Evolutionary conservation across 1,140 invertebrate genomes (phyloP), one percentile per base, ranked within the genome.

Genomic region (Drosophila biarmipes): DNA sequence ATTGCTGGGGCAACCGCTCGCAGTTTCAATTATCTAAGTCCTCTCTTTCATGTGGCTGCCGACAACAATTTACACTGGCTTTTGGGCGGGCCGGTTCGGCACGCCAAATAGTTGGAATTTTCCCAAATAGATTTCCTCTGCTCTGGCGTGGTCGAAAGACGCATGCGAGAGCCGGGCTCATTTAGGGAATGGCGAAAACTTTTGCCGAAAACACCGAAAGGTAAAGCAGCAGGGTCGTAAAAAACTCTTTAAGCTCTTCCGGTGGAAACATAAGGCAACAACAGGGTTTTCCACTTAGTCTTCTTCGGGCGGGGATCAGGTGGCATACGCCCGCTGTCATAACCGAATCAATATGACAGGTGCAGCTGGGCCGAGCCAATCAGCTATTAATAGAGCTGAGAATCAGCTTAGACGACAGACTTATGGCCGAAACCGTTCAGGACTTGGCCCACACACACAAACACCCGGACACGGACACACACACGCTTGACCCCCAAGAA

Each of bases 11-110:
- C 68, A 74, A 73, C 75, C 61, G 71, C 51, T 68, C 62, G 46
- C 73, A 76, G 73, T 87, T 86, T 82, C 81, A 86, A 86, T 86
- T 87, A 89, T 87, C 81, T 78, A 78, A 74, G 58, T 56, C 73
- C 67, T 53, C 64, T 59, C 81, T 87, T 86, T 86, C 74, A 86
- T 87, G 82, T 86, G 82, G 82, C 78, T 56, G 43, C 69, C 45
- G 49, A 54, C 66, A 75, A 73, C 73, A 77, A 69, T 78, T 81
- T 73, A 58, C 43, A 58, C 55, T 51, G 48, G 62, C 52, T 72
- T 74, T 35, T 43, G 61, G 63, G 61, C 40, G 54, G 72, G 31
- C 24, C 24, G 24, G 24, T 24, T 24, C 52, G 15, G 35, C 57
- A 51, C 37, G 29, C 59, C 53, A 73, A 78, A 81, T 80, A 54